Conservation (phyloP, 2,888 invertebrate species). For the Eugnorisma glareosa region DNA sequence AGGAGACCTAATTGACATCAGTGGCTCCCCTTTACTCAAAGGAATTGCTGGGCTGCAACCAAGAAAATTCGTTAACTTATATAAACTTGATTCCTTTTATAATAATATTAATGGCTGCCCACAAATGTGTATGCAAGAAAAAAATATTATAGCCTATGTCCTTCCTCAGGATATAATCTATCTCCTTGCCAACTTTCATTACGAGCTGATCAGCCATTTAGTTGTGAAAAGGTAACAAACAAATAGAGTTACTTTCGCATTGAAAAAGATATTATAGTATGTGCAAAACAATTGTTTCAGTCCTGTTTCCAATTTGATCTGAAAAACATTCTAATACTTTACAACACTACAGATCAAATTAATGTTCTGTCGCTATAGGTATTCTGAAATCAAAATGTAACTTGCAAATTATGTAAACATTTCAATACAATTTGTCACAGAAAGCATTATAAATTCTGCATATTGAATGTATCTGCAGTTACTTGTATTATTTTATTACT, state of each 20-base stretch:
- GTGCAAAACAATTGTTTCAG: not conserved
- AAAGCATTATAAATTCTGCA: not conserved
- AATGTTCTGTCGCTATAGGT: not conserved
- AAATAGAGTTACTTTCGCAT: not conserved
- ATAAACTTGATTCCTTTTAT: not conserved
- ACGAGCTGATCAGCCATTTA: not conserved
- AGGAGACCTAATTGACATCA: slow-evolving; percentile 82
- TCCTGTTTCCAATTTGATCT: not conserved
- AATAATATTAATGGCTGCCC: not conserved
- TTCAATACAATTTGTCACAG: slow-evolving; percentile 5
- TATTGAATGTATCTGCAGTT: not conserved
- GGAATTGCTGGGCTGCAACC: slow-evolving; percentile 88
- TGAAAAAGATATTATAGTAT: not conserved
- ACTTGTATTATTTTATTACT: slow-evolving; percentile 7
- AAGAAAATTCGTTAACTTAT: not conserved
- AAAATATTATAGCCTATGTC: not conserved
- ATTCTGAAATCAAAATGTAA: not conserved
- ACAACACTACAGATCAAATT: not conserved
- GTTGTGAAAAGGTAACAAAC: not conserved
- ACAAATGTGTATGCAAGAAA: not conserved
- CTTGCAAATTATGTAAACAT: not conserved
- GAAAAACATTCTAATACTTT: not conserved
- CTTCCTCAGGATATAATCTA: not conserved
- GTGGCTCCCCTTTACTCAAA: slow-evolving; percentile 86
- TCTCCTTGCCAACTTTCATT: not conserved